Evolutionary conservation across 2,797 vertebrate species (phyloP).

Genomic region (Acomys russatus): DNA sequence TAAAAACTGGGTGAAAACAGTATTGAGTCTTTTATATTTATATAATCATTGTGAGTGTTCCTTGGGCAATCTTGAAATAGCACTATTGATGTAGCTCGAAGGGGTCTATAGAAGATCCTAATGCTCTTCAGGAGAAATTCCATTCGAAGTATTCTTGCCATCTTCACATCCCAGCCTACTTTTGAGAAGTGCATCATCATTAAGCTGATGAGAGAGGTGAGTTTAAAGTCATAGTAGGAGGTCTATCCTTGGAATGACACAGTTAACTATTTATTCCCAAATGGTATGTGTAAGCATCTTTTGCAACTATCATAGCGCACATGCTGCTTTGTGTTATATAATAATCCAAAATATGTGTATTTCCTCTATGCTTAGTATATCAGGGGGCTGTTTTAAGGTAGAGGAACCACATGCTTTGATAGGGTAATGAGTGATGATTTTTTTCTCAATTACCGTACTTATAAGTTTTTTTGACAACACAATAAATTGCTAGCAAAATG

Average conservation of each 20-base stretch:
- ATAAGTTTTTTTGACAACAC: not conserved
- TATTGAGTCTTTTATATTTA: not conserved
- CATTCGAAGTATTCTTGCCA: not conserved
- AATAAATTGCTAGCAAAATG: not conserved
- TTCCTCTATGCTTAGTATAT: not conserved
- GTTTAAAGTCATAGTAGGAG: not conserved
- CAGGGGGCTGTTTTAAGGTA: too few species aligned
- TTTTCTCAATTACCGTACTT: not conserved
- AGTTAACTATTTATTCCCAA: not conserved
- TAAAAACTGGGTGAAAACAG: not conserved
- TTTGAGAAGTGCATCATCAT: not conserved
- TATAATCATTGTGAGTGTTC: not conserved
- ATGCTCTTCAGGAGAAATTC: conserved; percentile 32
- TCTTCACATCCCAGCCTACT: not conserved
- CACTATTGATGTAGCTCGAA: not conserved
- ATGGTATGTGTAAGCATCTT: not conserved
- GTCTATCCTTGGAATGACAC: not conserved
- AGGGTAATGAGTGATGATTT: not conserved
- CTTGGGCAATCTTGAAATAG: conserved; percentile 17
- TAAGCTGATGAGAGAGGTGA: not conserved
- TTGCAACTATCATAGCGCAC: not conserved
- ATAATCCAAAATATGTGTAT: not conserved
- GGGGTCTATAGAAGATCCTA: not conserved
- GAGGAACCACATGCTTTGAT: not conserved
- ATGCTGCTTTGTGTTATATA: not conserved